These are phyloP conservation scores for Metopolophium dirhodum DNA, from an alignment of 1,140 invertebrate species.

Conservation along the genomic window DNA sequence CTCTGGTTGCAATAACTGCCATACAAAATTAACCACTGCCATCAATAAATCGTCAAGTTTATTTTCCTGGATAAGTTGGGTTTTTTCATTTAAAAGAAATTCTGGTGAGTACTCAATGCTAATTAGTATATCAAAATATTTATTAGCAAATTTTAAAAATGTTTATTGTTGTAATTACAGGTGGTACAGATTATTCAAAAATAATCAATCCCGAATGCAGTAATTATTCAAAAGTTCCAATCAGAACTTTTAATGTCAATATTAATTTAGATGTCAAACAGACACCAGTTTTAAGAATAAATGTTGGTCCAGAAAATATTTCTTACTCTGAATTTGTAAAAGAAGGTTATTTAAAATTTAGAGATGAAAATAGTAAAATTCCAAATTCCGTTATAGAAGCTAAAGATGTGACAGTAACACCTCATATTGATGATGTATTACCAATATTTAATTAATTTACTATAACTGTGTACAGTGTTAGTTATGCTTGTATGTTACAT, in stretches of 20 bases:
- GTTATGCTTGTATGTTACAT: no score
- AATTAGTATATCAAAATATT: not conserved
- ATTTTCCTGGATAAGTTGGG: constrained; percentile 41
- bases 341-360: constrained; percentile 51
- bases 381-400: constrained; percentile 28
- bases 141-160: not conserved
- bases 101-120: not conserved
- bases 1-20: constrained; percentile 81
- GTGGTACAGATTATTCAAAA: constrained; percentile 48
- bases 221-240: constrained; percentile 33
- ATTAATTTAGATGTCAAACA: constrained; percentile 27
- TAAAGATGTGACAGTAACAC: constrained; percentile 31
- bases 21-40: constrained; percentile 49
- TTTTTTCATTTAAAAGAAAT: constrained; percentile 35
- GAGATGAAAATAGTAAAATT: constrained; percentile 7
- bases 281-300: constrained; percentile 25
- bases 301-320: constrained; percentile 40
- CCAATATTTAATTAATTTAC: not conserved
- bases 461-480: not conserved
- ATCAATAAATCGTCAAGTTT: not conserved
- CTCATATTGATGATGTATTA: constrained; percentile 11
- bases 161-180: not conserved
- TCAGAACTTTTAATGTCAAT: constrained; percentile 39
- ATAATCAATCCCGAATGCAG: constrained; percentile 34
- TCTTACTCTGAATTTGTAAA: constrained; percentile 43